These are phyloP conservation scores for Drosophila kanapiae DNA, from an alignment of 1,140 invertebrate species.

Conservation along the genomic window DNA sequence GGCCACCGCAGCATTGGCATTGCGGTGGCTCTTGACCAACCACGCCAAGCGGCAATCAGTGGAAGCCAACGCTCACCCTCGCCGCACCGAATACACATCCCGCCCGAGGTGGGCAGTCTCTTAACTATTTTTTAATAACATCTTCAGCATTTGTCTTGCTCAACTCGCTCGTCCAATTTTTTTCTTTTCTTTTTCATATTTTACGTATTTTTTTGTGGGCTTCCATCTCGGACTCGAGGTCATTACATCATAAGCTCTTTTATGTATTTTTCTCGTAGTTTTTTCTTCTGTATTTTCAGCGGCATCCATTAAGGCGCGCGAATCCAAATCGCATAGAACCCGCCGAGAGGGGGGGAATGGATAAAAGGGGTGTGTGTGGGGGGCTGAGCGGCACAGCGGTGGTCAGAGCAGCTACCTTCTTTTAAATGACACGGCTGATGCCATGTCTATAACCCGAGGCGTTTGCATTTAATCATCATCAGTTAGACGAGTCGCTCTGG, in stretches of 20 bases:
- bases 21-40: constrained; percentile 46
- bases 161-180: constrained; percentile 63
- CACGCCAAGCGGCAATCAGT: constrained; percentile 55
- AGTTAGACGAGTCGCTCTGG: constrained; percentile 75
- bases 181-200: constrained; percentile 18
- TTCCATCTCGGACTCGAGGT: constrained; percentile 58
- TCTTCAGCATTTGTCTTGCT: constrained; percentile 84
- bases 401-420: constrained; percentile 74
- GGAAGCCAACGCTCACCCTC: constrained; percentile 1
- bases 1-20: constrained; percentile 54
- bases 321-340: constrained; percentile 65
- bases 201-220: constrained; percentile 18
- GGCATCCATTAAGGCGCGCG: constrained; percentile 79
- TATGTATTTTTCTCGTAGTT: constrained; percentile 25
- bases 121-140: constrained; percentile 84
- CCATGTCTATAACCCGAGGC: constrained; percentile 83
- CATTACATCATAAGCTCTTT: constrained; percentile 84
- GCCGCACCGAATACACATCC: not conserved
- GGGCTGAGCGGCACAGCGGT: constrained; percentile 35
- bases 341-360: not conserved
- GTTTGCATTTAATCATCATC: constrained; percentile 82
- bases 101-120: constrained; percentile 50
- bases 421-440: constrained; percentile 84
- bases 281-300: constrained; percentile 29
- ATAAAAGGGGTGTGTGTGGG: not conserved